Evolutionary conservation across 2,113 vertebrate species (phyloP).

Genomic region (chimpanzee (Pan troglodytes)): NHGRI_mPanTro3-v2.1_pri NC_072415.2:63478001-63478500

Average conservation of each 20-base stretch:
- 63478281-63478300: background rate
- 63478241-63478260: background rate
- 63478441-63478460: background rate
- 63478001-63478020: background rate
- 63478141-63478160: conserved; percentile 5
- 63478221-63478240: background rate
- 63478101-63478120: background rate
- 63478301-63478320: background rate
- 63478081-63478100: background rate
- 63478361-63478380: background rate
- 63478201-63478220: conserved; percentile 18
- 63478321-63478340: background rate
- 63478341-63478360: background rate
- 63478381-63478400: background rate
- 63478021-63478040: background rate
- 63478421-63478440: background rate
- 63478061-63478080: background rate
- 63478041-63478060: background rate
- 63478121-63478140: background rate
- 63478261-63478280: conserved; percentile 14
- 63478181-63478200: background rate
- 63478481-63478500: background rate
- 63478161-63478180: background rate
- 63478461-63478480: background rate
- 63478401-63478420: background rate